Conservation (phyloP, 2,113 vertebrate species). For the Scalopus aquaticus region DNA sequence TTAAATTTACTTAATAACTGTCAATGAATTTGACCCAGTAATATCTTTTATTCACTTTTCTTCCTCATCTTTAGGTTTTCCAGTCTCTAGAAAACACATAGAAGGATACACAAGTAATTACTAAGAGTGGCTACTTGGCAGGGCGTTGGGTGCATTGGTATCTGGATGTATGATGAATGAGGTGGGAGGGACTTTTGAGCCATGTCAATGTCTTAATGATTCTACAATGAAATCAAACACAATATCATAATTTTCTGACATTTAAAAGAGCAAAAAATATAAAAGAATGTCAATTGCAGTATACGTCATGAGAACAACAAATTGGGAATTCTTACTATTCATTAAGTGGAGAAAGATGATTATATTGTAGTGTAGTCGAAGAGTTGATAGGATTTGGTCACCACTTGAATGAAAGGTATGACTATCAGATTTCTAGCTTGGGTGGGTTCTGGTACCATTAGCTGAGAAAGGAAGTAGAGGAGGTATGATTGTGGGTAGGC, state of each 20-base stretch:
- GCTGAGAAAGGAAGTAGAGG: conserved; percentile 24
- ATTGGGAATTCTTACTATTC: background rate
- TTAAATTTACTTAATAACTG: conserved; percentile 46
- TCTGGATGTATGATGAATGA: background rate
- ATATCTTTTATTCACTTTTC: background rate
- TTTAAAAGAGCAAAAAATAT: background rate
- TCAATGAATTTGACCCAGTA: background rate
- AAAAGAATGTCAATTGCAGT: background rate
- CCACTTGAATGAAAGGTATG: conserved; percentile 31
- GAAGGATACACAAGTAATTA: background rate
- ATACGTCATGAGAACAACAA: background rate
- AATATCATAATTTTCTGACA: background rate
- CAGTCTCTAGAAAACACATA: background rate
- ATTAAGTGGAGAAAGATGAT: background rate
- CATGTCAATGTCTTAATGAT: background rate
- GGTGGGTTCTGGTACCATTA: conserved; percentile 7
- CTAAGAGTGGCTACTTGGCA: background rate
- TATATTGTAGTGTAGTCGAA: background rate
- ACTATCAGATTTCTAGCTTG: conserved; percentile 15
- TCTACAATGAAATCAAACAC: background rate
- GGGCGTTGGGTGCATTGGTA: background rate
- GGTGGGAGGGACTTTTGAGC: background rate
- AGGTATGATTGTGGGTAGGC: conserved; percentile 8
- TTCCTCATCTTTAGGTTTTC: background rate
- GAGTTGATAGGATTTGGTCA: background rate